Conservation (phyloP, 2,113 vertebrate genomes). For the Ancistrus triradiatus region DNA sequence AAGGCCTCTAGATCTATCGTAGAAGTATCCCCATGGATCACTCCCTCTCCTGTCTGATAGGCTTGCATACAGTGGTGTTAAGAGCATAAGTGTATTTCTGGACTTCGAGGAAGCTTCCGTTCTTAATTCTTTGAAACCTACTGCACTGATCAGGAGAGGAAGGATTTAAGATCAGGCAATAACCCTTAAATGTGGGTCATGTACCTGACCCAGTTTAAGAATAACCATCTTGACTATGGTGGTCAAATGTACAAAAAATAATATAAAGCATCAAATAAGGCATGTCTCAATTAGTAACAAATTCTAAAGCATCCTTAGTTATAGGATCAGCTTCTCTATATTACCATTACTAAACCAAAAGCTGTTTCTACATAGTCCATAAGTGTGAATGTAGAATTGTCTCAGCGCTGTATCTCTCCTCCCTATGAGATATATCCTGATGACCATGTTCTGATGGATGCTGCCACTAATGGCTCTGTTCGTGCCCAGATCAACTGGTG, state of each 20-base stretch:
- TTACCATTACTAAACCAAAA: no score
- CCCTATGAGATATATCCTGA: neutral
- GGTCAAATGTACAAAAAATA: neutral
- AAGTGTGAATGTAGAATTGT: no score
- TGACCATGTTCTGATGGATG: neutral
- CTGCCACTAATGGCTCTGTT: slow-evolving; percentile 39
- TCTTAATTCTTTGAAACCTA: slow-evolving; percentile 15
- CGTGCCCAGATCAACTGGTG: slow-evolving; percentile 58
- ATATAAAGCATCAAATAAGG: neutral
- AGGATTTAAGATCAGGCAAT: slow-evolving; percentile 18
- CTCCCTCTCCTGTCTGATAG: no score
- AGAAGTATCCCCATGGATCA: no score
- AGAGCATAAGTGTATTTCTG: neutral
- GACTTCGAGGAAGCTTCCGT: neutral
- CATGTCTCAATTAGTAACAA: neutral
- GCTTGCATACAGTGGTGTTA: neutral
- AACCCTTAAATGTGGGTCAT: neutral
- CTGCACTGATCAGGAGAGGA: neutral
- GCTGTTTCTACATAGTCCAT: no score
- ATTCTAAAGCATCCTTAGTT: neutral
- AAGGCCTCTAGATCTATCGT: no score
- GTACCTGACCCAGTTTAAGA: no score
- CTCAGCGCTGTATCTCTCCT: neutral
- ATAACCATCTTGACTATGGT: neutral
- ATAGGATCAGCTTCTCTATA: no score